Evolutionary conservation across 2,113 vertebrate genomes (phyloP).

Genomic region (human): DNA sequence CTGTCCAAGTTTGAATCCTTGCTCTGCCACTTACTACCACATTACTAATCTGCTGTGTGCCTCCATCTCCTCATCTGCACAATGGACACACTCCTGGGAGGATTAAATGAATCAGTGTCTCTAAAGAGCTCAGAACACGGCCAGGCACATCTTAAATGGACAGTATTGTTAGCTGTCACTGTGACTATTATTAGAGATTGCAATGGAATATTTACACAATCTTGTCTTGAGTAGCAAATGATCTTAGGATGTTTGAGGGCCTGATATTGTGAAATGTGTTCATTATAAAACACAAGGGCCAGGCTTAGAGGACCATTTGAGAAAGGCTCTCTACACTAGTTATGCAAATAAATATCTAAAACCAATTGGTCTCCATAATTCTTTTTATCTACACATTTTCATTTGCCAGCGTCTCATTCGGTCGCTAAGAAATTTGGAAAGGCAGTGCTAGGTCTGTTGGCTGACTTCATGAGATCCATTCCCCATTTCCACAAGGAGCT

Average conservation of each 20-base stretch:
- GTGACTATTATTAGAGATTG: background rate
- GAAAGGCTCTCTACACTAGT: background rate
- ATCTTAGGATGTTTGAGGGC: background rate
- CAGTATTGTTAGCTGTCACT: background rate
- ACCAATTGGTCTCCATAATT: background rate
- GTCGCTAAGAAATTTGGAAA: background rate
- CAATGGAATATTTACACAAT: background rate
- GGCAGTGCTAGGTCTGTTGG: background rate
- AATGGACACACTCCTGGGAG: background rate
- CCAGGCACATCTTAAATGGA: background rate
- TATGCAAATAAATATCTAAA: background rate
- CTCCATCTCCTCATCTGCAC: background rate
- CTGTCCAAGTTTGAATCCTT: background rate
- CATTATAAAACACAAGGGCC: background rate
- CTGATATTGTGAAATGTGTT: background rate
- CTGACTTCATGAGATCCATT: fast-evolving
- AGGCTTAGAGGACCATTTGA: background rate
- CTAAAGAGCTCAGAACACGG: background rate
- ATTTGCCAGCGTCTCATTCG: background rate
- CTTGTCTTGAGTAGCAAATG: background rate
- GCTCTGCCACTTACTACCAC: background rate
- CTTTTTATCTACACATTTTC: background rate
- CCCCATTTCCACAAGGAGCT: background rate
- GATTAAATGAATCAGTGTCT: background rate
- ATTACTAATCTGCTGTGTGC: background rate